Percentiles rank a stretch among this genome's conserved stretches.
These are phyloP conservation scores for Cheilosia impressa DNA, from an alignment of 2,888 invertebrate genomes.

Conservation along the genomic window DNA sequence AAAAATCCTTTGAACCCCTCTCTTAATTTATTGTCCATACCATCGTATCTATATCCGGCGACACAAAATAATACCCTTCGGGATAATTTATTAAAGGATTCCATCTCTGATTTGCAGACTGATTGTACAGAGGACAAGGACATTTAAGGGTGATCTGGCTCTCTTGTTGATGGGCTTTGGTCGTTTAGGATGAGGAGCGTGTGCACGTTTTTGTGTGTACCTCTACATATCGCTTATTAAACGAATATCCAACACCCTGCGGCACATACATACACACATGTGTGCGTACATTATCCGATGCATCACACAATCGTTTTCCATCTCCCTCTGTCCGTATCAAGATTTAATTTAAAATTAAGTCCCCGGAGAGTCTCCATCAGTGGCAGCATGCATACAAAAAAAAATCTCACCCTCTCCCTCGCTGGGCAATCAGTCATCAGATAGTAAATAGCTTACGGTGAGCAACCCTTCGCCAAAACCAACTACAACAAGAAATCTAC, in stretches of 20 bases:
- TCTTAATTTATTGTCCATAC: constrained; percentile 43
- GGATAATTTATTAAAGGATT: constrained; percentile 71
- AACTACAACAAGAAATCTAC: not conserved
- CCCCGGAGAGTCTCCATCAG: constrained; percentile 49
- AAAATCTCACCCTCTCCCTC: constrained; percentile 21
- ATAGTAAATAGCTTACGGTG: constrained; percentile 54
- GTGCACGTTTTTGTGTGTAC: constrained; percentile 15
- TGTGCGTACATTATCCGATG: constrained; percentile 41
- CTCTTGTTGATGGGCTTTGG: constrained; percentile 36
- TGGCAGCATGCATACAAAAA: not conserved
- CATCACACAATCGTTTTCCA: constrained; percentile 1
- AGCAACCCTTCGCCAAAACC: constrained; percentile 43
- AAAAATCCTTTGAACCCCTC: constrained; percentile 40
- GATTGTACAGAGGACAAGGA: constrained; percentile 53
- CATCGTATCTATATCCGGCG: constrained; percentile 20
- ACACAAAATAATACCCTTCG: constrained; percentile 36
- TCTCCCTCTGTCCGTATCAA: constrained; percentile 49
- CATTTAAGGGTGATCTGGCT: constrained; percentile 40
- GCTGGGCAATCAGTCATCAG: constrained; percentile 66
- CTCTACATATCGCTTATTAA: constrained; percentile 68
- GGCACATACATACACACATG: constrained; percentile 33
- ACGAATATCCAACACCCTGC: constrained; percentile 68
- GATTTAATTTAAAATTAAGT: constrained; percentile 72
- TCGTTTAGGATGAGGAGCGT: constrained; percentile 25
- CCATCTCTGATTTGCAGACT: constrained; percentile 61